Evolutionary conservation across 37 sponge, comb jelly and placozoan species (phyloP), one percentile per base, ranked within the genome.

Genomic region (Bolinopsis microptera): DNA sequence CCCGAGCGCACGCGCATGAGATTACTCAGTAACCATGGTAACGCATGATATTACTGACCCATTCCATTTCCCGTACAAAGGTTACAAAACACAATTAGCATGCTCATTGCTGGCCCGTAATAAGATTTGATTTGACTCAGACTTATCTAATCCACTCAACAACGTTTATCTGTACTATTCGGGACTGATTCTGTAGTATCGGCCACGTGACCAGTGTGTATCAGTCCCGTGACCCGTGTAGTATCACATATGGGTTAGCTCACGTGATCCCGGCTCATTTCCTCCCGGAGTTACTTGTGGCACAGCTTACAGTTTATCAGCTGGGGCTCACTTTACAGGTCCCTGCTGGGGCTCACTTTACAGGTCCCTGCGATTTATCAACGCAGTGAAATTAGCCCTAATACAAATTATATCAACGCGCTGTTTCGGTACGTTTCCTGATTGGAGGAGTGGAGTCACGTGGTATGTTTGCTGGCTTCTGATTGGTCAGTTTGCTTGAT

Each of bases 371-470:
- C 21, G 80, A 77, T 32, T 77, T 77, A 77, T n/a, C n/a, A 36
- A 16, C 28, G 18, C 32, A 72, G n/a, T 18, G 80, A 77, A 77
- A 77, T 77, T 77, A 77, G 80, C 80, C 32, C 36, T 77, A 77
- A 77, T 77, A 32, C 80, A 77, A 77, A 77, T 77, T 77, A 77
- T 77, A 77, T 77, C 80, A 77, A 77, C 80, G 80, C 80, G 35
- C 16, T 18, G 80, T 34, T 77, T 24, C 25, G 26, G 34, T 34
- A 18, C 2, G 21, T 28, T 16, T 16, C 33, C 3, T 77, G 80
- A 35, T 77, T 77, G 80, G 80, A 3, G n/a, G n/a, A 8, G 33
- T 1, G 35, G 1, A 36, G 1, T 1, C 80, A 34, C 35, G 80
- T 77, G 80, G 9, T 3, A 18, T 35, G 34, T 27, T 77, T 77